phyloP scores from a whole-genome alignment of 1,140 invertebrate species.

The Caerostris extrusa region DNA sequence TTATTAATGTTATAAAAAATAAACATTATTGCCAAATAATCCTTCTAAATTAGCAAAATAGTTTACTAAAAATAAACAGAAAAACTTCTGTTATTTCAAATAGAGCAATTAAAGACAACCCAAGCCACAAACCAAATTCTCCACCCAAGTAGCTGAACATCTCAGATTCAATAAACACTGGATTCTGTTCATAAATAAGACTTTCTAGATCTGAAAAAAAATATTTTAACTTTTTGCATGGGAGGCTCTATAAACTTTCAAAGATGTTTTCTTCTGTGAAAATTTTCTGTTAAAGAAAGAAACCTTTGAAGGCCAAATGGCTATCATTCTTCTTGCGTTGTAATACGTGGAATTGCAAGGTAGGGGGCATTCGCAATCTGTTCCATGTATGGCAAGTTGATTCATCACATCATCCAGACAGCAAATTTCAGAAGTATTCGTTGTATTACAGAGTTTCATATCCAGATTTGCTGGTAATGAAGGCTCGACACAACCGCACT shows the following conservation, averaged over 20 bases:
- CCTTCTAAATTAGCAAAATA: no score
- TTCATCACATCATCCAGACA: background rate
- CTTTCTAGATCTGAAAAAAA: background rate
- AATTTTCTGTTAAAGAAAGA: background rate
- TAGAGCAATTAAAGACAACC: constrained; percentile 29
- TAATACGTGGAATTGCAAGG: background rate
- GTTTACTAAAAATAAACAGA: background rate
- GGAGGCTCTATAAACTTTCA: background rate
- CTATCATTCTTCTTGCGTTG: background rate
- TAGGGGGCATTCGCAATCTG: background rate
- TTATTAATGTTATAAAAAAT: no score
- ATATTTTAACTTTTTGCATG: background rate
- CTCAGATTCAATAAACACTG: background rate
- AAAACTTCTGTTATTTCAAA: constrained; percentile 5
- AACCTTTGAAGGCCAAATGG: constrained; percentile 16
- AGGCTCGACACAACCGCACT: constrained; percentile 1
- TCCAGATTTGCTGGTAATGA: background rate
- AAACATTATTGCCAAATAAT: no score
- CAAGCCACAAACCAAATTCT: constrained; percentile 52
- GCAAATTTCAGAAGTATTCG: background rate
- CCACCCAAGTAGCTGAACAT: constrained; percentile 47
- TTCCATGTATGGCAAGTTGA: background rate
- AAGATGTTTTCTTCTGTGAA: background rate
- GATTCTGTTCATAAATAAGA: background rate
- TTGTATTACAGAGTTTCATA: background rate